Conservation (phyloP, 2,113 vertebrate species). For the Paedocypris sp. region DNA sequence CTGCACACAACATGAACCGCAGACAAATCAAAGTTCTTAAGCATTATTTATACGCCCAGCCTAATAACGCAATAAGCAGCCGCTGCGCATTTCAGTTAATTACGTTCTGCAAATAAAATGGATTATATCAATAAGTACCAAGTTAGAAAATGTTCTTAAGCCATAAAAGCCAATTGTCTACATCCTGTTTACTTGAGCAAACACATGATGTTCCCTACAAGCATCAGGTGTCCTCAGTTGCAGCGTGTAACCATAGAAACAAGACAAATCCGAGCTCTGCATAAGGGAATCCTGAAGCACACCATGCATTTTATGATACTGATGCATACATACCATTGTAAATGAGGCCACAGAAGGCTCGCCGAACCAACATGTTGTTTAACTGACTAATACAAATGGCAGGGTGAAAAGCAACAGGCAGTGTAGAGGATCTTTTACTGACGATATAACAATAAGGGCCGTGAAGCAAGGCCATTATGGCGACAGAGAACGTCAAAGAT, state of each 20-base stretch:
- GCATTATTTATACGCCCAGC: too few species aligned
- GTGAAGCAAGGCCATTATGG: not conserved
- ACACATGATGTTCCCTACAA: not conserved
- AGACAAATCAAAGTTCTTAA: too few species aligned
- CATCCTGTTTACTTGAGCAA: not conserved
- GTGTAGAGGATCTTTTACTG: not conserved
- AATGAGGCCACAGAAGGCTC: not conserved
- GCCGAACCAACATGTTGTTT: not conserved
- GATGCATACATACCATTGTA: not conserved
- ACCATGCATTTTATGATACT: constrained; percentile 1
- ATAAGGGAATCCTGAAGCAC: constrained; percentile 1
- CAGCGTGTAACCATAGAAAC: constrained; percentile 31
- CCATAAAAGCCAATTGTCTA: not conserved
- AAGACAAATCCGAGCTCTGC: not conserved
- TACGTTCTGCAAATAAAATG: too few species aligned
- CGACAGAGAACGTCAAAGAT: not conserved
- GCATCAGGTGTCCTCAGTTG: constrained; percentile 17
- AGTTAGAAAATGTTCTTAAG: not conserved
- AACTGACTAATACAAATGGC: not conserved
- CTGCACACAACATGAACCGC: too few species aligned
- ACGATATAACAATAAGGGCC: not conserved
- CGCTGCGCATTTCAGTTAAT: too few species aligned
- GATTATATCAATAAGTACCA: not conserved
- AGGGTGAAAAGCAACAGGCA: too few species aligned
- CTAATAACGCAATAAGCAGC: too few species aligned